Base-by-base conservation (phyloP, 2,888 invertebrate genomes). In the Cantharis rustica region DNA sequence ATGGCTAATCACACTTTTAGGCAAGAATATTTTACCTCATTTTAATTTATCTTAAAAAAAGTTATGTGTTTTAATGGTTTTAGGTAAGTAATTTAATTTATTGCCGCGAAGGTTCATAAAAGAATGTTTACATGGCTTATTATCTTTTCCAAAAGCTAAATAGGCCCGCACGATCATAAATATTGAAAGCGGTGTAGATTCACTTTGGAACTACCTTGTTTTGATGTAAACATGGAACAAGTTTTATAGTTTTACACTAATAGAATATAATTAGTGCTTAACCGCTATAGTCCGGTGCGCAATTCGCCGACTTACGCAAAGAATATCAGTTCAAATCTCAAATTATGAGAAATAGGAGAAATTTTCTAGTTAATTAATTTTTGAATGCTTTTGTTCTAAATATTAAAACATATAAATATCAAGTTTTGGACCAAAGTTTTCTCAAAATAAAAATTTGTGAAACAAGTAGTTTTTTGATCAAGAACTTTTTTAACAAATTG, bases 1-100 rank as follows among this genome's bases (percentile, higher is more conserved):
- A 73, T 69, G 61, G 20, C 61, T 61, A 61, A 69, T 73, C 62
- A 23, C 73, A 62, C 15, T 68, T 68, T 23, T 16, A 66, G 72
- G 61, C 47, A 47, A n/a, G n/a, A 47, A 47, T n/a, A n/a, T 47
- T 47, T 47, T 23, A 13, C 31, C 13, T n/a, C 13, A 31, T 31
- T 31, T 31, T 31, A 31, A 47, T n/a, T n/a, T 47, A 5, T n/a
- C 1, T 7, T n/a, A 0, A 7, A n/a, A 47, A 23, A n/a, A n/a
- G 7, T 47, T 47, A 47, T 5, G 47, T 47, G 47, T 47, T 47
- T 47, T 47, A 9, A 47, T n/a, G 47, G n/a, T 47, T 47, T 47
- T 47, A 2, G 31, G 47, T 47, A 47, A 47, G 47, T 47, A 47
- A n/a, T 47, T 47, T 47, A 47, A 47, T 47, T 47, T 47, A 47